Percentiles rank a stretch among this genome's conserved stretches.
Conservation (phyloP, 2,888 invertebrate genomes). For the Euclidia mi region DNA sequence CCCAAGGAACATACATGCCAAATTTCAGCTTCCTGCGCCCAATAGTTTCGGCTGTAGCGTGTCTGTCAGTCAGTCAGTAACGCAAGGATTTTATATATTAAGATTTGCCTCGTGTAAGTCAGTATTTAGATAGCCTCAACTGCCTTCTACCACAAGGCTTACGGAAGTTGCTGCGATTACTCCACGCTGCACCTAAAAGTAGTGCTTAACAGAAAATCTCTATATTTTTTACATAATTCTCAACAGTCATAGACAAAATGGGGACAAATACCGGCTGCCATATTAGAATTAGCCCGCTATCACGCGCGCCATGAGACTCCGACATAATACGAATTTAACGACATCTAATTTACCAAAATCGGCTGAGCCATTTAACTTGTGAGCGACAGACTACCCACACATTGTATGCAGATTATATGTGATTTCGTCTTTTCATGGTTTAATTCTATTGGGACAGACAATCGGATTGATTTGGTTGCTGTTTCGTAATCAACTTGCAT, state of each 20-base stretch:
- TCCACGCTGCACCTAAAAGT: too few relatives aligned
- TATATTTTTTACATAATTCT: neutral
- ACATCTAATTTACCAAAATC: slow-evolving; percentile 13
- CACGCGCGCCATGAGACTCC: slow-evolving; percentile 14
- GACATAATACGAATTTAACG: slow-evolving; percentile 15
- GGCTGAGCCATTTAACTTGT: slow-evolving; percentile 10
- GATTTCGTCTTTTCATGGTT: slow-evolving; percentile 2
- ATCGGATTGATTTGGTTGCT: neutral
- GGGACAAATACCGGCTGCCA: slow-evolving; percentile 12
- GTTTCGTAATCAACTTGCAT: neutral
- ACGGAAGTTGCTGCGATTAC: too few relatives aligned
- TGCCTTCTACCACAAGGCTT: too few relatives aligned
- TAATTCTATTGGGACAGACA: slow-evolving; percentile 1
- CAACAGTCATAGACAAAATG: slow-evolving; percentile 9
- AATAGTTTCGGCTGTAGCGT: too few relatives aligned
- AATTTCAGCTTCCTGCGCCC: too few relatives aligned
- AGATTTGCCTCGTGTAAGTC: too few relatives aligned
- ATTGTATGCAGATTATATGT: neutral
- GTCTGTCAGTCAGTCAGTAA: too few relatives aligned
- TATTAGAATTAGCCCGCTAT: slow-evolving; percentile 10
- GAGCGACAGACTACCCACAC: neutral
- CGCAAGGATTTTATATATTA: too few relatives aligned
- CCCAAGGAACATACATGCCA: too few relatives aligned
- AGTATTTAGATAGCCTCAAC: too few relatives aligned
- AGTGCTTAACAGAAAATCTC: neutral